A percentile compares a stretch with the other conserved stretches of the same genome.
Evolutionary conservation across 2,113 vertebrate genomes (phyloP).

Genomic region (Hassar affinis): DNA sequence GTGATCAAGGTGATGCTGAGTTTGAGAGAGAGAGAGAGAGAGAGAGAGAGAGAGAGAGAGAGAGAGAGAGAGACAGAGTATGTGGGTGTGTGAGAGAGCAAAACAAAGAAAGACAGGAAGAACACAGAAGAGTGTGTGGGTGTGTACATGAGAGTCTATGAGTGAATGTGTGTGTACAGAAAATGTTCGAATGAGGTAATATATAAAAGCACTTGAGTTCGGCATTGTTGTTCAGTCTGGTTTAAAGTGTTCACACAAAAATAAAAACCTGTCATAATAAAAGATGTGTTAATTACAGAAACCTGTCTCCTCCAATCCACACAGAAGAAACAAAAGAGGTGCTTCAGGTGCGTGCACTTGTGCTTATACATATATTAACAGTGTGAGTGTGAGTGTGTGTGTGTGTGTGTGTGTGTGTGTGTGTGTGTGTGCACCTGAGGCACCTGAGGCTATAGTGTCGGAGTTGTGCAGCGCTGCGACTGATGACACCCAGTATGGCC

Average conservation of each 20-base stretch:
- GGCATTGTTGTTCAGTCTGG: neutral
- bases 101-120: neutral
- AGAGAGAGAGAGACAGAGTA: too few relatives aligned
- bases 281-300: neutral
- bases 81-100: neutral
- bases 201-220: neutral
- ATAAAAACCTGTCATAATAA: neutral
- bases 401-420: neutral
- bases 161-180: neutral
- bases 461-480: conserved; percentile 86
- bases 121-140: neutral
- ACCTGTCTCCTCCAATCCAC: neutral
- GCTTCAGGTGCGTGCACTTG: neutral
- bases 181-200: neutral
- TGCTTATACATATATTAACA: neutral
- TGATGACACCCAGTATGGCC: conserved; percentile 82
- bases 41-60: too few relatives aligned
- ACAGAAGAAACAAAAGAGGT: neutral
- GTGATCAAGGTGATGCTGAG: conserved; percentile 3
- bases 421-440: conserved; percentile 65
- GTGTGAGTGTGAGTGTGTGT: neutral
- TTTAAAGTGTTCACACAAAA: neutral
- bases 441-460: conserved; percentile 86
- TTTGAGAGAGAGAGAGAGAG: too few relatives aligned
- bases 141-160: neutral